phyloP scores from a whole-genome alignment of 2,888 invertebrate species.

The Dynastes grantii region DNA sequence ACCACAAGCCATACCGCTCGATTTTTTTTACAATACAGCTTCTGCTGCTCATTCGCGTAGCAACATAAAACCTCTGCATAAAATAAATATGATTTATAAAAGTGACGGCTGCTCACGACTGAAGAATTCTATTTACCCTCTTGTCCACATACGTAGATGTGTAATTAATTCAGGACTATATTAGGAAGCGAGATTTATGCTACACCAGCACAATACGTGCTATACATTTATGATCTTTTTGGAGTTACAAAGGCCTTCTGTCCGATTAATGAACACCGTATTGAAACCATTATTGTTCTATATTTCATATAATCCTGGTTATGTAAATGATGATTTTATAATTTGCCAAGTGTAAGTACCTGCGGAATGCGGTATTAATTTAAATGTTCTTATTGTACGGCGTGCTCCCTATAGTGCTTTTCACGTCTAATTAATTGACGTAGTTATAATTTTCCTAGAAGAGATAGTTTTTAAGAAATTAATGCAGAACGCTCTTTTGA shows the following conservation, averaged over 20 bases:
- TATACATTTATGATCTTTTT: conserved; percentile 16
- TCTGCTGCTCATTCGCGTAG: not conserved
- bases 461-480: no score
- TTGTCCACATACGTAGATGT: conserved; percentile 14
- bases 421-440: no score
- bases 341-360: no score
- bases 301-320: not conserved
- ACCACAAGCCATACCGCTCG: not conserved
- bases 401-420: no score
- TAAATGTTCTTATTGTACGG: no score
- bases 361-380: no score
- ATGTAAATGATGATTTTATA: no score
- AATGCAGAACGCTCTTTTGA: no score
- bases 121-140: conserved; percentile 32
- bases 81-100: conserved; percentile 39
- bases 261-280: not conserved
- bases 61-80: conserved; percentile 20
- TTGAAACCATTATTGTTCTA: not conserved
- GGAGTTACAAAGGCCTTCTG: conserved; percentile 2
- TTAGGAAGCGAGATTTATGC: conserved; percentile 22
- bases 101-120: conserved; percentile 12
- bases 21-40: conserved; percentile 9
- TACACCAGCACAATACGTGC: conserved; percentile 10
- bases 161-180: conserved; percentile 35
- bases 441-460: no score